Base-by-base conservation (phyloP, 2,888 invertebrate species). In the Camptogramma bilineatum region DNA sequence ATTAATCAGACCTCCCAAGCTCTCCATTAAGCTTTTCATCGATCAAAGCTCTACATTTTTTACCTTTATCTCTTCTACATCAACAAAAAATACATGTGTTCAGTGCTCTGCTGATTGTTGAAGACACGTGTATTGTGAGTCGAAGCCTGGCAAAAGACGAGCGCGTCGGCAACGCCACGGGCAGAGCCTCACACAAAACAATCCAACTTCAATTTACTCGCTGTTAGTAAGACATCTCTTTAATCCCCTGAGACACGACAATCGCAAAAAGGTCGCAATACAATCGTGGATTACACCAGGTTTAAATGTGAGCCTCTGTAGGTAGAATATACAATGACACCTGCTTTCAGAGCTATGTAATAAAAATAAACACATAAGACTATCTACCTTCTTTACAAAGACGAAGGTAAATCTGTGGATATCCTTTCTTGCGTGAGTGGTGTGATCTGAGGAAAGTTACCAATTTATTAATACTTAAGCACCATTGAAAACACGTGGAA, bases 121-220 rank as follows among this genome's bases (percentile, higher is more conserved):
- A 53, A 58, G 31, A 50, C 54, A 53, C 50, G 42, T 46, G 28
- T 54, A 76, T 77, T 75, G 76, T 78, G 64, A 42, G 31, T n/a
- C 19, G 74, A 82, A 85, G 86, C 86, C 86, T 85, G 84, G 82
- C 86, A 91, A 89, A 91, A 87, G 91, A 82, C 90, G 82, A 81
- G 81, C 85, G 78, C 83, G 73, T 74, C 75, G 74, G 73, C 73
- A 76, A 81, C 78, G 87, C 91, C 85, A 77, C 79, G 76, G 88
- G 90, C 90, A 85, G 76, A 80, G 79, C 76, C 76, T 81, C 81
- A 77, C 73, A 79, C 81, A 83, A 83, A 82, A 84, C 82, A 85
- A 82, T 77, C 65, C 53, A 28, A 64, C 66, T 83, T 84, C 92
- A 87, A 91, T 92, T 91, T 86, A 88, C 86, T 85, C 80, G 81